Base-by-base conservation (phyloP, 2,888 invertebrate species). In the Cryptocheilus praepositus region DNA sequence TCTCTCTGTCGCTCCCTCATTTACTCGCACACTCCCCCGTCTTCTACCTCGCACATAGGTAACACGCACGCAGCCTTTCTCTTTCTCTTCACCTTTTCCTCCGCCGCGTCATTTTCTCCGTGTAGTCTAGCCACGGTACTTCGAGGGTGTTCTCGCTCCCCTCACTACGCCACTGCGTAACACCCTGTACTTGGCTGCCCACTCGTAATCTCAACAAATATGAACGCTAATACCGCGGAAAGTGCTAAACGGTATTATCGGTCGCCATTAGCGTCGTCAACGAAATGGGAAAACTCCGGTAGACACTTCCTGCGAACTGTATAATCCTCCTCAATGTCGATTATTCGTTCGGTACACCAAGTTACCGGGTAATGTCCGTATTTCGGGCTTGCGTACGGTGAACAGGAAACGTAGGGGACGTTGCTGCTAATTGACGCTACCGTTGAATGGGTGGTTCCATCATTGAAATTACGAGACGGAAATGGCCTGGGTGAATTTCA, bases 201-300 rank as follows among this genome's bases (percentile, higher is more conserved):
- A 69, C 66, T 71, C 67, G 69, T 74, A 68, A 75, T 76, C 73
- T 64, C 70, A 60, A 71, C 70, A 73, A 74, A 73, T 75, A 74
- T 72, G 72, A 75, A 77, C 74, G 68, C 55, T 55, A 58, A 64
- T 68, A 64, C 61, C 54, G 45, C 53, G 43, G 62, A 53, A 68
- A 67, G 61, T 63, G 51, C 52, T 22, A 18, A 11, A 36, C 28
- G 19, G 45, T 28, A 44, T 51, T 63, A 49, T 59, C 18, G 54
- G 15, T 2, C 1, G 25, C 59, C 16, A 28, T 63, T 65, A 55
- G 59, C 57, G 46, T 45, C 45, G 11, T 16, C 15, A 22, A 44
- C 44, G 36, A 63, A 18, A 36, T n/a, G 13, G 16, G 43, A 49
- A 18, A 52, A 28, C 15, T 25, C 44, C 15, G 19, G 16, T 11